A percentile compares a stretch with the other conserved stretches of the same genome.
Conservation (phyloP, 2,113 vertebrate species). For the Pseudonaja textilis region DNA sequence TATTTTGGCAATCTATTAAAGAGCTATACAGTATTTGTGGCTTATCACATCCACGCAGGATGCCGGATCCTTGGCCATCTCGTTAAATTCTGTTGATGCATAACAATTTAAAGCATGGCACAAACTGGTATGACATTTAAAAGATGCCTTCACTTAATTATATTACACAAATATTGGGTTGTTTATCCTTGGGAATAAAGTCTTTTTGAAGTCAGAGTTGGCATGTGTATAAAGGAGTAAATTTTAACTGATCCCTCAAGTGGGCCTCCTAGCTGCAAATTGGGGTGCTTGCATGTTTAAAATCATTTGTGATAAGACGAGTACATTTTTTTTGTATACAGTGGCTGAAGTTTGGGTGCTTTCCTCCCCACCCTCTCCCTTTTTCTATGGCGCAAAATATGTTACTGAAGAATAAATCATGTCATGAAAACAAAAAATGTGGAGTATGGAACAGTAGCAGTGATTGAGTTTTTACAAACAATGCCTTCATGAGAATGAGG, state of each 20-base stretch:
- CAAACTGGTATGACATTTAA: constrained; percentile 99
- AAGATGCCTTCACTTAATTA: constrained; percentile 99
- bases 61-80: constrained; percentile 99
- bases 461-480: constrained; percentile 47
- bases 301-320: constrained; percentile 71
- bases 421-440: constrained; percentile 45
- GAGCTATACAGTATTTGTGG: constrained; percentile 97
- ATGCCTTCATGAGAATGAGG: background rate
- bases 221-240: constrained; percentile 88
- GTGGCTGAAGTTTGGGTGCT: constrained; percentile 61
- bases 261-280: constrained; percentile 74
- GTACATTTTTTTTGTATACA: constrained; percentile 65
- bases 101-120: constrained; percentile 99
- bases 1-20: constrained; percentile 99
- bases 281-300: constrained; percentile 71
- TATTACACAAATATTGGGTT: constrained; percentile 99
- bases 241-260: constrained; percentile 79
- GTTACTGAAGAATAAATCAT: constrained; percentile 44
- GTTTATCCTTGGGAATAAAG: constrained; percentile 99
- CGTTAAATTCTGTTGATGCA: constrained; percentile 99
- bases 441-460: background rate
- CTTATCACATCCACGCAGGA: constrained; percentile 99
- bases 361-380: constrained; percentile 42
- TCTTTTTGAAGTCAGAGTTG: constrained; percentile 98
- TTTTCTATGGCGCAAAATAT: constrained; percentile 40